Evolutionary conservation across 64 coral and sea anemone genomes (phyloP), one percentile per base, ranked within the genome.

Genomic region (Cladopsammia gracilis): DNA sequence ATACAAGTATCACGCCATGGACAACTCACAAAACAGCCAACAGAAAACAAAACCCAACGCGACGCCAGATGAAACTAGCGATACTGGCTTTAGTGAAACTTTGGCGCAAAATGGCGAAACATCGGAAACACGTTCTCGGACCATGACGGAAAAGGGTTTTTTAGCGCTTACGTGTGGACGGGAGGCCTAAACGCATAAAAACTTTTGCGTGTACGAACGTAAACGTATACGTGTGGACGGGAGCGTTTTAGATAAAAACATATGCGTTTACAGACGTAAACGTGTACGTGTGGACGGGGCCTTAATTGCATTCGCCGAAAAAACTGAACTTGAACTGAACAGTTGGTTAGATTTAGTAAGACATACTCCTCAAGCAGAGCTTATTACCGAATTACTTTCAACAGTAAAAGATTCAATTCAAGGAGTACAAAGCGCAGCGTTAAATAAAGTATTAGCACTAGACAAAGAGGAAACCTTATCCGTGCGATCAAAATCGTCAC

Each of bases 31-130:
- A 80, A 26, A 60, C 54, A 42, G 14, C 25, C 50, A 80, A 23
- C 70, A 72, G 43, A 72, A 22, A 12, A 22, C 70, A 72, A 72
- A 72, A 44, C 18, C 9, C 25, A 9, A 9, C 77, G 77, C 24
- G 60, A 20, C 42, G 24, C 70, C 53, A 74, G 51, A 75, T 58
- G 67, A 88, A 88, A 70, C 25, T 65, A 19, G 15, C 25, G 58
- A 90, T 78, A 90, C 88, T 79, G 88, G 75, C 24, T 89, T 89
- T 62, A 64, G 71, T 16, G 86, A 88, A 77, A 88, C 53, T 16
- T 25, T 46, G 6, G 87, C 24, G 13, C 25, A 69, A 58, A 87
- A 50, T 9, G 49, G 54, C 48, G 64, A 65, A 46, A 49, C 43
- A 79, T 50, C 60, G 57, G 44, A 88, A 88, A 73, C 86, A 47